These are phyloP conservation scores for Zosterops hypoxanthus DNA, from an alignment of 2,113 vertebrate species.

Conservation along the genomic window DNA sequence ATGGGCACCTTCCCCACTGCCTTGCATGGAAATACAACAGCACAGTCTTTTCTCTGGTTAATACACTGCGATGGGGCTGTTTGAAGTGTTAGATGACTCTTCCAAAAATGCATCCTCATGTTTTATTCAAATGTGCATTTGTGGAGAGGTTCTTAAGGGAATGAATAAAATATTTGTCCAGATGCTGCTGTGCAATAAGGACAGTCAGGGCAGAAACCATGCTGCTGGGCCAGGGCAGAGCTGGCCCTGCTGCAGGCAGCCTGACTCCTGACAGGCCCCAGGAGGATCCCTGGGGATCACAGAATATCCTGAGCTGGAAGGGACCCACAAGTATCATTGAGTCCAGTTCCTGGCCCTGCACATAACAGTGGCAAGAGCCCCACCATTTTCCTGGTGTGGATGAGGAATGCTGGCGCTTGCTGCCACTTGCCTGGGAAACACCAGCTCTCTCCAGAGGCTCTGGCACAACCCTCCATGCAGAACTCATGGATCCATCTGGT, in stretches of 20 bases:
- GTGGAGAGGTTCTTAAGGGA: neutral
- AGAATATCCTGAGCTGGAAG: neutral
- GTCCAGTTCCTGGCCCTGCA: neutral
- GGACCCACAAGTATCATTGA: neutral
- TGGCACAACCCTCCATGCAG: neutral
- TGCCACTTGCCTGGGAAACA: neutral
- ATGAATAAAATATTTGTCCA: constrained; percentile 21
- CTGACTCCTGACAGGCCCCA: neutral
- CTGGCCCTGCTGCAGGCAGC: neutral
- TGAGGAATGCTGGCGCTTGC: neutral
- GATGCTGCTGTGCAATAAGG: neutral
- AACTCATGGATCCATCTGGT: neutral
- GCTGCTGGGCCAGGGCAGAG: neutral
- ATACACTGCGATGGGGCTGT: neutral
- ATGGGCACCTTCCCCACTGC: neutral
- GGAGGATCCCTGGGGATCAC: neutral
- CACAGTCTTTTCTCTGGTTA: neutral
- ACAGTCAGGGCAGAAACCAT: neutral
- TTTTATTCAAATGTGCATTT: constrained; percentile 38
- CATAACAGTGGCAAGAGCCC: neutral
- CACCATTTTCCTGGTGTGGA: neutral
- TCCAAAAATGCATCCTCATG: neutral
- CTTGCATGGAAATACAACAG: neutral
- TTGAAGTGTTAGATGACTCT: neutral
- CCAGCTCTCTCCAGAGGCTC: neutral